phyloP scores from a whole-genome alignment of 2,888 invertebrate genomes.

The Drosophila borborema region DNA sequence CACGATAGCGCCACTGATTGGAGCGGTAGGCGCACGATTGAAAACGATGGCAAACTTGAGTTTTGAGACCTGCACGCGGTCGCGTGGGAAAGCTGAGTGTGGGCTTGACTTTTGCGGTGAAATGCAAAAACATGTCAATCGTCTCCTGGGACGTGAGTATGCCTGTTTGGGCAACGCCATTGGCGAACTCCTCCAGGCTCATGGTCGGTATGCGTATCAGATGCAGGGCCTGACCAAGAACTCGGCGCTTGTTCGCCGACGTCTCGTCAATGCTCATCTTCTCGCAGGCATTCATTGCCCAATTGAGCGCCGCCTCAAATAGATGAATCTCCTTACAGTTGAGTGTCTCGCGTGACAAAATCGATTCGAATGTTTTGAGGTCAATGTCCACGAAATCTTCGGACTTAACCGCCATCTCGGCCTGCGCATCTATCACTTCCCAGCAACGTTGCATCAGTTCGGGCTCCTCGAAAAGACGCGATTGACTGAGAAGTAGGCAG shows the following conservation, averaged over 20 bases:
- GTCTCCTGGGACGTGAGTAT: slow-evolving; percentile 96
- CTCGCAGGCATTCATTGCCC: slow-evolving; percentile 96
- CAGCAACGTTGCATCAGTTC: slow-evolving; percentile 98
- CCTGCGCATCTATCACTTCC: slow-evolving; percentile 98
- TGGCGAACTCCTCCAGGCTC: slow-evolving; percentile 97
- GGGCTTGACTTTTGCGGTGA: slow-evolving; percentile 95
- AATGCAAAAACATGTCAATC: slow-evolving; percentile 97
- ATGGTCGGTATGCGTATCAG: slow-evolving; percentile 97
- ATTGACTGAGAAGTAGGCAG: slow-evolving; percentile 97
- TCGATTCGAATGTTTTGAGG: slow-evolving; percentile 95
- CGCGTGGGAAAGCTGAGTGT: slow-evolving; percentile 92
- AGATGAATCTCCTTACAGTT: slow-evolving; percentile 97
- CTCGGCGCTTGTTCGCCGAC: slow-evolving; percentile 91
- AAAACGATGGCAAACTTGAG: slow-evolving; percentile 97
- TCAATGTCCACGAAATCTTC: slow-evolving; percentile 99
- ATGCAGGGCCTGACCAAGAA: slow-evolving; percentile 92
- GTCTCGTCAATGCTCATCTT: slow-evolving; percentile 93
- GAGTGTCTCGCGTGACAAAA: slow-evolving; percentile 95
- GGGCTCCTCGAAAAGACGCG: slow-evolving; percentile 97
- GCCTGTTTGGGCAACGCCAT: slow-evolving; percentile 96
- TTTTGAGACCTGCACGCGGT: slow-evolving; percentile 93
- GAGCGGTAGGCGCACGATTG: slow-evolving; percentile 98
- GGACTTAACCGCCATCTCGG: slow-evolving; percentile 97
- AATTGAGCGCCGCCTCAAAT: slow-evolving; percentile 95
- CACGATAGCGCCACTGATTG: slow-evolving; percentile 98